Evolutionary conservation across 2,888 invertebrate species (phyloP).

Genomic region (Hirtodrosophila confusa): DNA sequence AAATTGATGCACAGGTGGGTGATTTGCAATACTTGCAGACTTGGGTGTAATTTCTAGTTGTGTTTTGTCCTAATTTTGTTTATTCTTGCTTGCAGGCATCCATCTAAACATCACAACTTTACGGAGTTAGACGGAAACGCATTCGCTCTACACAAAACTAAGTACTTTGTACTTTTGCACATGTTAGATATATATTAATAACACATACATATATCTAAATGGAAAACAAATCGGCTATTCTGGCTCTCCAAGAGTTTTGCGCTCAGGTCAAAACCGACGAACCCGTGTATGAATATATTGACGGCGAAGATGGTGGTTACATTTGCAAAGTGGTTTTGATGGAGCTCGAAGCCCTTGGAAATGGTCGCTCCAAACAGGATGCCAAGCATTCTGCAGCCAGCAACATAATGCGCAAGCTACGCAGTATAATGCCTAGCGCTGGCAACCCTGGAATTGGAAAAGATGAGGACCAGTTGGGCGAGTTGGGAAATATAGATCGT

Average conservation of each 20-base stretch:
- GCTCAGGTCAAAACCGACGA: constrained; percentile 67
- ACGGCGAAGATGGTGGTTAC: constrained; percentile 76
- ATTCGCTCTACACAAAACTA: too few relatives aligned
- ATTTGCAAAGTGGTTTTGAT: constrained; percentile 80
- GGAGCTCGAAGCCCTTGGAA: constrained; percentile 82
- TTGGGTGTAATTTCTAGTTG: too few relatives aligned
- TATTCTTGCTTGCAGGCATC: too few relatives aligned
- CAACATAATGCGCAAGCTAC: constrained; percentile 84
- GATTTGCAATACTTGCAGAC: too few relatives aligned
- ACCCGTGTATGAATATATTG: constrained; percentile 76
- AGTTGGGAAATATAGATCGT: constrained; percentile 52
- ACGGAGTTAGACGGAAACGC: too few relatives aligned
- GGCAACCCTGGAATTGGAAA: too few relatives aligned
- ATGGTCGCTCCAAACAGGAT: constrained; percentile 84
- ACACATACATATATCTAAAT: constrained; percentile 30
- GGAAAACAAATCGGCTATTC: constrained; percentile 81
- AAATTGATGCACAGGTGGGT: too few relatives aligned
- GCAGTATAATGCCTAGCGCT: constrained; percentile 37
- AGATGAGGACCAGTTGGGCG: constrained; percentile 34
- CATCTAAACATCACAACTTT: too few relatives aligned
- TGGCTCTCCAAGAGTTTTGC: constrained; percentile 82
- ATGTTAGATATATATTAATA: too few relatives aligned
- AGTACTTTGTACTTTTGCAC: too few relatives aligned
- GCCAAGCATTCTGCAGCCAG: constrained; percentile 83
- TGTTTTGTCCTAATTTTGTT: too few relatives aligned